Evolutionary conservation across 2,888 invertebrate species (phyloP).

Genomic region (Argyresthia goedartella): DNA sequence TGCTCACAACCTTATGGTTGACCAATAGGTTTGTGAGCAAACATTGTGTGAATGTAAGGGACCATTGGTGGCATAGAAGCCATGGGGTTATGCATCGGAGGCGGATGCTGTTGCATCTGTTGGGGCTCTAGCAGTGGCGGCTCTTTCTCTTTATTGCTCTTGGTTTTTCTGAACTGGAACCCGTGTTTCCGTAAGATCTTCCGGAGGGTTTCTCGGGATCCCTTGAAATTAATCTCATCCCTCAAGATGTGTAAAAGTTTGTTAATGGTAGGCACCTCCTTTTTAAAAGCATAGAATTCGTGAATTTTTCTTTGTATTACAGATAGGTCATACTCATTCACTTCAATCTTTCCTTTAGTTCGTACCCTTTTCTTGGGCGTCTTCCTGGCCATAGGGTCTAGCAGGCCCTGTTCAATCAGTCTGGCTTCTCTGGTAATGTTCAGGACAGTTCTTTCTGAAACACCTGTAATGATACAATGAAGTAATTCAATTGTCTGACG

Average conservation of each 20-base stretch:
- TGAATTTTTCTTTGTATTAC: slow-evolving; percentile 57
- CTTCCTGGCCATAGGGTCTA: slow-evolving; percentile 54
- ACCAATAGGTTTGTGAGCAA: slow-evolving; percentile 51
- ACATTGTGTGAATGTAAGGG: slow-evolving; percentile 56
- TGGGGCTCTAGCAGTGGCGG: slow-evolving; percentile 23
- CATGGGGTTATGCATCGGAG: background rate
- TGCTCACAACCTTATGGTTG: no score
- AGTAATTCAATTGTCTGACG: background rate
- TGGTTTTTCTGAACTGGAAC: slow-evolving; percentile 59
- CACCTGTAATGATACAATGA: slow-evolving; percentile 30
- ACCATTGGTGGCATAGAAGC: slow-evolving; percentile 47
- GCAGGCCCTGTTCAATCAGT: slow-evolving; percentile 54
- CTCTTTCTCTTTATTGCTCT: slow-evolving; percentile 57
- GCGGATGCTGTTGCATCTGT: background rate
- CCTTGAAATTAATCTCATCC: slow-evolving; percentile 59
- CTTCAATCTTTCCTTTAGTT: slow-evolving; percentile 59
- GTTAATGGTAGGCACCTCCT: slow-evolving; percentile 61
- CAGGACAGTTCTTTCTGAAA: slow-evolving; percentile 55
- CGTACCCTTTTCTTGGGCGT: slow-evolving; percentile 53
- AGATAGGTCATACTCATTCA: slow-evolving; percentile 56
- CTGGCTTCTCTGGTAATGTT: slow-evolving; percentile 59
- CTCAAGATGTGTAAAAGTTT: slow-evolving; percentile 55
- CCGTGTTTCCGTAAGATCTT: slow-evolving; percentile 60
- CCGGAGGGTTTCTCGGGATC: slow-evolving; percentile 52
- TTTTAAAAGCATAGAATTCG: slow-evolving; percentile 61